Base-by-base conservation (phyloP, 1,140 invertebrate species). In the Heliconius congener region DNA sequence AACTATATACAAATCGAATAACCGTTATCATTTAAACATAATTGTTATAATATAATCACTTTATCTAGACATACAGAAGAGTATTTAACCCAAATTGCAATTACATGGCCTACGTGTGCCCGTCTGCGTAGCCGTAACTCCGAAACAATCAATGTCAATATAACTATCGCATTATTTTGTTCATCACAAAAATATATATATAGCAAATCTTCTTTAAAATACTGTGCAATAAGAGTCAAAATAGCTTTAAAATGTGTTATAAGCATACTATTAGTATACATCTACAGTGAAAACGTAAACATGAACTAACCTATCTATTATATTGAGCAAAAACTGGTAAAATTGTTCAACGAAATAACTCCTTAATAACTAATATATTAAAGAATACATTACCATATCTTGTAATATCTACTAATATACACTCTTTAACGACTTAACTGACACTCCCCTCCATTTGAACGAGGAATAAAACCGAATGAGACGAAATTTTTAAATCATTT, bases 381-480 rank as follows among this genome's bases (percentile, higher is more conserved):
- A 30, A 16, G 60, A 16, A 30, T 16, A 66, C 30, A 66, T 66
- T 66, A 27, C 60, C 5, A 30, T 30, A 27, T 66, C 4, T 30
- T 13, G 11, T 66, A 66, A 30, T 66, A 30, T 66, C 9, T 66
- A 66, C 27, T n/a, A 66, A 66, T 66, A 66, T 66, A 11, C 27
- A 27, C 60, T 30, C 3, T 23, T 11, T 66, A 66, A 66, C 27
- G 60, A 66, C 60, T 42, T 71, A 66, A 81, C 75, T 55, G 50
- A 66, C 77, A 75, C 82, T 73, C 83, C 84, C 76, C 80, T 71
- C 82, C 73, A 81, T 71, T 57, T 77, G 13, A 76, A 60, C 71
- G 75, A 71, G 81, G 27, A 87, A 90, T 90, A 91, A 89, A 91
- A 90, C 84, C 72, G 82, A 85, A 81, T 80, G 76, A 77, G 71